phyloP scores from a whole-genome alignment of 2,797 vertebrate genomes.

The Protonibea diacanthus region DNA sequence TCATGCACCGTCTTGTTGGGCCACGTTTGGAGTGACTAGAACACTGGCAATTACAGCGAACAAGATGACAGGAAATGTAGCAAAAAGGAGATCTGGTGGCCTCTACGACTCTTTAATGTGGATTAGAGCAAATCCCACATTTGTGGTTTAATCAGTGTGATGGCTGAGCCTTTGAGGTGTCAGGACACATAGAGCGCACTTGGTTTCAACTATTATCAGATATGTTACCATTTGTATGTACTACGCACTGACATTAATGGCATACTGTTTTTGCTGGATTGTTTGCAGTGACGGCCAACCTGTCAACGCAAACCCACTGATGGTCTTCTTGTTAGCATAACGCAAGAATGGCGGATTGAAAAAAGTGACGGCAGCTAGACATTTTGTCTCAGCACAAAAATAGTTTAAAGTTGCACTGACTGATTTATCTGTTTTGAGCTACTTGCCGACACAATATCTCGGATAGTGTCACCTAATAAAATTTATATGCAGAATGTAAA shows the following conservation, averaged over 20 bases:
- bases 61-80: conserved; percentile 66
- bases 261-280: neutral
- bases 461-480: neutral
- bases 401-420: neutral
- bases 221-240: neutral
- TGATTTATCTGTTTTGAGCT: neutral
- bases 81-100: conserved; percentile 35
- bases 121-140: conserved; percentile 20
- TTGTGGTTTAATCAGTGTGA: conserved; percentile 30
- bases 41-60: conserved; percentile 46
- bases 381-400: neutral
- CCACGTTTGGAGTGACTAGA: conserved; percentile 45
- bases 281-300: neutral
- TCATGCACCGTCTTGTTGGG: conserved; percentile 74
- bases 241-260: neutral
- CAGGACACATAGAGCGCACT: neutral
- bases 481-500: neutral
- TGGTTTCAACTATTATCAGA: neutral
- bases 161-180: conserved; percentile 33
- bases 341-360: neutral
- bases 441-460: neutral
- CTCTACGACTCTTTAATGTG: conserved; percentile 27
- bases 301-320: neutral
- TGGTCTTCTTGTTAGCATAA: neutral
- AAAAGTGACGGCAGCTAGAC: neutral